These are phyloP conservation scores for Athrips mouffetella DNA, from an alignment of 2,888 invertebrate genomes.

Conservation along the genomic window DNA sequence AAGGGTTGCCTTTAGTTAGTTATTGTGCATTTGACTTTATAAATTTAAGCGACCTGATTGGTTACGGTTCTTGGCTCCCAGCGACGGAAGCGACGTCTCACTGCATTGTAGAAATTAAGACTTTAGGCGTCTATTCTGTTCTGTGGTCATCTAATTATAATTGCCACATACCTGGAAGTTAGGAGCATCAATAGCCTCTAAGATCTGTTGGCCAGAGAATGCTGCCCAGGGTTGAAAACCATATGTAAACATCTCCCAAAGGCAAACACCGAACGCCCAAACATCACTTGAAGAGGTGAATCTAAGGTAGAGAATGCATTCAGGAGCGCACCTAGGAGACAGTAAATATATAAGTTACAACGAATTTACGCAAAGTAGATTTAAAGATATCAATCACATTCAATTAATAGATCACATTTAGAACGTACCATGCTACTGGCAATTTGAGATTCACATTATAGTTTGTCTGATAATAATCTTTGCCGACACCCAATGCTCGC, in stretches of 20 bases:
- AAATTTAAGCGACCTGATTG: too few species aligned
- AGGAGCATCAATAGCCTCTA: conserved; percentile 96
- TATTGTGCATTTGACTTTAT: too few species aligned
- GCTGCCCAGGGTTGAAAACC: conserved; percentile 99
- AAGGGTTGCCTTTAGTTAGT: too few species aligned
- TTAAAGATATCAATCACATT: not conserved
- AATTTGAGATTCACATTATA: conserved; percentile 97
- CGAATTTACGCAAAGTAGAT: not conserved
- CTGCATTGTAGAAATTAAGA: too few species aligned
- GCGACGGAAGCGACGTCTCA: too few species aligned
- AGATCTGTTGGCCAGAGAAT: conserved; percentile 93
- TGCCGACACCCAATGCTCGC: conserved; percentile 96
- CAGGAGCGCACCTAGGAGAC: conserved; percentile 91
- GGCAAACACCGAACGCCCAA: conserved; percentile 98
- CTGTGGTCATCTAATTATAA: too few species aligned
- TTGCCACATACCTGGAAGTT: conserved; percentile 83
- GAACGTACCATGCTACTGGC: conserved; percentile 95
- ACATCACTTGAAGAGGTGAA: conserved; percentile 98
- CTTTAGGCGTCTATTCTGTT: too few species aligned
- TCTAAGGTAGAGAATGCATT: conserved; percentile 96
- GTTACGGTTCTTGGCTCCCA: too few species aligned
- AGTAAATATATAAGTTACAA: not conserved
- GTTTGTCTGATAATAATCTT: conserved; percentile 99
- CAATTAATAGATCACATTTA: not conserved
- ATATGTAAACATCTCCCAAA: conserved; percentile 99